Evolutionary conservation across 53 echinoderm and acorn worm genomes (phyloP), one percentile per base, ranked within the genome.

Genomic region (Astropecten irregularis): DNA sequence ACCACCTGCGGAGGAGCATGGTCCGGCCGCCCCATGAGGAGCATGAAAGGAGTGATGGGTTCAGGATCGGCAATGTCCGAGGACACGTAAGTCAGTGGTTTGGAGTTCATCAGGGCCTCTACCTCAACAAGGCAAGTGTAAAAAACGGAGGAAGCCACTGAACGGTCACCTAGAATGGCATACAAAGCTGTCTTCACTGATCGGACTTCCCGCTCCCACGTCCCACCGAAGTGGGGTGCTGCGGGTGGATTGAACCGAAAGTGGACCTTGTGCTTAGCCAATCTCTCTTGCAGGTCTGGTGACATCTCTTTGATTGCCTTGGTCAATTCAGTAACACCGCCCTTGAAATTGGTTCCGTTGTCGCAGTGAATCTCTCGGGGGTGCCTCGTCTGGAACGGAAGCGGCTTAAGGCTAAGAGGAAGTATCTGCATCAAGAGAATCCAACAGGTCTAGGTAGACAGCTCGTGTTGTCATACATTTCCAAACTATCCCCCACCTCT

Each of bases 401-500:
- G 8, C 83, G 39, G 59, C 56, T 61, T 21, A 68, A 82, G 4
- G 82, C 71, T 62, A 82, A 25, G 2, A 88, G 48, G 49, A 88
- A 88, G 9, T 22, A 22, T 83, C 83, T 9, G 66, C 26, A 22
- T 83, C 65, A 72, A 88, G 72, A 2, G 28, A 18, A n/a, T 35
- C 72, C 9, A 88, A 19, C 13, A 88, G 1, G 16, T 83, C 83
- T 1, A 83, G 33, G 40, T 83, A 83, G 1, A 83, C 77, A 20
- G 88, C 88, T n/a, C 44, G 20, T 4, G 88, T 88, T 1, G 72
- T 82, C 70, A 88, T 34, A 16, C 82, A 88, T 26, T 82, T 51
- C 47, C 83, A 84, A 15, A 89, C 73, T 9, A 77, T 53, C 30
- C 77, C 69, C 84, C 84, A 89, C 76, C 89, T 35, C 32, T 88